Conservation (phyloP, 2,113 vertebrate species). For the Alethe diademata region DNA sequence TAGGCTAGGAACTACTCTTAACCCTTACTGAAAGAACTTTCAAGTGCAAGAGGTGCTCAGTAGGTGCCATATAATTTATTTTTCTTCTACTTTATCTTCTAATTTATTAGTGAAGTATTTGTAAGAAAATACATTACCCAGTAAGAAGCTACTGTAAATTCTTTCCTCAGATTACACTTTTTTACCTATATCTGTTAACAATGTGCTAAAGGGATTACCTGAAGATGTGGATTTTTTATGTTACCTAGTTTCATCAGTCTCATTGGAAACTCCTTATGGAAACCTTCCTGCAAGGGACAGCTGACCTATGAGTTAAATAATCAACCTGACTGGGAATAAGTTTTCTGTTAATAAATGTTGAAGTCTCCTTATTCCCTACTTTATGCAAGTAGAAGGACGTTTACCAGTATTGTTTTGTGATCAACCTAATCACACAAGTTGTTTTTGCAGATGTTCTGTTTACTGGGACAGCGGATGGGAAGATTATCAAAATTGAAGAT, state of each 20-base stretch:
- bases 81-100: not conserved
- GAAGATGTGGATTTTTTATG: not conserved
- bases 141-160: not conserved
- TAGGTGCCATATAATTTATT: not conserved
- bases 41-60: not conserved
- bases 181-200: not conserved
- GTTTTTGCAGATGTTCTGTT: conserved; percentile 85
- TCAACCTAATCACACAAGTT: not conserved
- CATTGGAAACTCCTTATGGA: not conserved
- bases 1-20: not conserved
- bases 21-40: not conserved
- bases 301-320: not conserved
- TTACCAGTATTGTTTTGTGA: not conserved
- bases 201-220: not conserved
- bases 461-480: conserved; percentile 92
- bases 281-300: not conserved
- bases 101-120: not conserved
- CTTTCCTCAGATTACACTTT: not conserved
- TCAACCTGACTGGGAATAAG: not conserved
- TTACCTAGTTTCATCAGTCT: not conserved
- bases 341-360: not conserved
- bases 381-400: not conserved
- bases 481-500: conserved; percentile 87
- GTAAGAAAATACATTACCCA: not conserved
- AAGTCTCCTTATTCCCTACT: not conserved